Evolutionary conservation across 2,113 vertebrate genomes (phyloP).

Genomic region (Pseudolaguvia tuberculata): DNA sequence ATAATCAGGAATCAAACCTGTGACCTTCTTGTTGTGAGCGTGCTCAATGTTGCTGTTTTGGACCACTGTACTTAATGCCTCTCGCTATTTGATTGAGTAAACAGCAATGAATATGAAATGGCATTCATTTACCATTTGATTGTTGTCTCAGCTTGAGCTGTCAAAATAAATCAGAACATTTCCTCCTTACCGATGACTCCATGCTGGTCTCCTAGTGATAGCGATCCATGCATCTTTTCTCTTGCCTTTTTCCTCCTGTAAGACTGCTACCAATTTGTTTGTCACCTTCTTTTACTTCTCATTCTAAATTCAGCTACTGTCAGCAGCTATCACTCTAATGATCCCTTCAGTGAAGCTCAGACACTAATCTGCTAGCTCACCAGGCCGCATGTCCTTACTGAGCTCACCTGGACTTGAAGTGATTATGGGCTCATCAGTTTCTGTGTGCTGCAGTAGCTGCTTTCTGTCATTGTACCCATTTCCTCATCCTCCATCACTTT

Average conservation of each 20-base stretch:
- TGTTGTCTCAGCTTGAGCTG: conserved; percentile 14
- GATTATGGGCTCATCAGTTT: conserved; percentile 42
- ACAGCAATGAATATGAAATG: conserved; percentile 9
- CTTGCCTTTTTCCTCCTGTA: conserved; percentile 3
- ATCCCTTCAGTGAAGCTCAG: conserved; percentile 34
- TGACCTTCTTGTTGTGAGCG: no score
- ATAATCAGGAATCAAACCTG: no score
- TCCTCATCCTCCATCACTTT: conserved; percentile 11
- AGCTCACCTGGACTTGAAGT: conserved; percentile 32
- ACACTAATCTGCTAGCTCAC: conserved; percentile 33
- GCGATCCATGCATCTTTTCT: conserved; percentile 5
- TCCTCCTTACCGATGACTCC: background rate
- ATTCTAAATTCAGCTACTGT: conserved; percentile 14
- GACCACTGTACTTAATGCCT: background rate
- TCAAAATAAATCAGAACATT: conserved; percentile 30
- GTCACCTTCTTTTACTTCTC: conserved; percentile 21
- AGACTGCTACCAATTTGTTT: conserved; percentile 4
- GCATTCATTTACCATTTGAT: conserved; percentile 19
- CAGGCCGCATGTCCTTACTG: background rate
- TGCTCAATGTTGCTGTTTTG: no score
- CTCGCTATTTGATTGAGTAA: background rate
- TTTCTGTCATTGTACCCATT: conserved; percentile 11
- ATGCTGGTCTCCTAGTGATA: background rate
- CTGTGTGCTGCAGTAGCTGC: conserved; percentile 24
- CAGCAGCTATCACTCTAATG: conserved; percentile 30